Base-by-base conservation (phyloP, 92 coral and sea anemone genomes). In the Umimayanthus kanabou region DNA sequence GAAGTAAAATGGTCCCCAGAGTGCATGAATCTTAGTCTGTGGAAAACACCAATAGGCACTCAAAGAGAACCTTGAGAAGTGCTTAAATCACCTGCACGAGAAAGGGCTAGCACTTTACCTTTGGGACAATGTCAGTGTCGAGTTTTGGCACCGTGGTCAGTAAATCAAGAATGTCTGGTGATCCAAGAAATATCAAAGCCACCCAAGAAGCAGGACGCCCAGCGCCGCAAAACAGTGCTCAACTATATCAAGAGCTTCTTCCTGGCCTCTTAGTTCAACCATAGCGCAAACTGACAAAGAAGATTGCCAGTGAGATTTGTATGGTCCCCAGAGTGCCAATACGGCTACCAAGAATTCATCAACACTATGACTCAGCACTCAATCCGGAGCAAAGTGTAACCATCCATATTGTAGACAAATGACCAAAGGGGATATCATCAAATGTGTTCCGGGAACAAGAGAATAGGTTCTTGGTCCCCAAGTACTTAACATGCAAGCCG, bases 321-420 rank as follows among this genome's bases (percentile, higher is more conserved):
- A 9, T 45, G 49, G 49, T 45, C 49, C 49, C 49, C 49, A 45
- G 6, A 45, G 49, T 45, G 49, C 49, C 2, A 45, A 45, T 71
- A 79, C 15, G 90, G 80, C 64, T 80, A 29, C 86, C 25, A 88
- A 33, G 80, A 88, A 26, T 79, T 88, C 43, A 4, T 80, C 26
- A 77, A 11, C 28, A 66, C 86, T 33, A 33, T 33, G 37, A 33
- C 37, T 33, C 37, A 33, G 37, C 61, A 77, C 49, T 76, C 84
- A 61, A 28, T 70, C 89, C 89, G 0, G 64, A 33, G 37, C 37
- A 33, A 33, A 33, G 2, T 33, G 0, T 33, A 26, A 86, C 84
- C 80, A 74, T 74, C n/a, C 82, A 45, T 64, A 73, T 74, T 13
- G 64, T 82, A 67, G 76, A 86, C 25, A 57, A 39, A 78, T 49